Evolutionary conservation across 2,113 vertebrate species (phyloP).

Genomic region (Cebidichthys violaceus): DNA sequence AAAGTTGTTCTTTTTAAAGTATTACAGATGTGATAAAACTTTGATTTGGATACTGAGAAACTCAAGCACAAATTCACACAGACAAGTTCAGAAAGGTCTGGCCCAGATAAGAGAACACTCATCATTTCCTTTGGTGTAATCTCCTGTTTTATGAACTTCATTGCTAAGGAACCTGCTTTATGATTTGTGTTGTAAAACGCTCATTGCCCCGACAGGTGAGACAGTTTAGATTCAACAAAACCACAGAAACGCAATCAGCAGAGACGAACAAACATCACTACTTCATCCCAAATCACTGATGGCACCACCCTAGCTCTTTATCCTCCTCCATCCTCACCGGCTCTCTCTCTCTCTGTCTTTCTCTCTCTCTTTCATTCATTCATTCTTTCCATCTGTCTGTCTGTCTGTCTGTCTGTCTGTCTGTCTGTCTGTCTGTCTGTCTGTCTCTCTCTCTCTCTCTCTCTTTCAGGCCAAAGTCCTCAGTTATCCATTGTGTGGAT

Average conservation of each 20-base stretch:
- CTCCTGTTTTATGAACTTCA: slow-evolving; percentile 26
- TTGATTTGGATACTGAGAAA: no score
- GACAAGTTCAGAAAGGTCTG: not conserved
- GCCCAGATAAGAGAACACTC: not conserved
- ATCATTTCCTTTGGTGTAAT: not conserved
- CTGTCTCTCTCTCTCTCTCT: not conserved
- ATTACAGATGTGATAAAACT: not conserved
- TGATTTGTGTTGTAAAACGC: slow-evolving; percentile 50
- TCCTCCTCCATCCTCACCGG: not conserved
- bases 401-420: not conserved
- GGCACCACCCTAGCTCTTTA: not conserved
- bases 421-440: not conserved
- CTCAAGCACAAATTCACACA: no score
- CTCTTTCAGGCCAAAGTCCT: slow-evolving; percentile 70
- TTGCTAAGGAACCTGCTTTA: slow-evolving; percentile 46
- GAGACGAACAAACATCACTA: not conserved
- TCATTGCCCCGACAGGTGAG: slow-evolving; percentile 4
- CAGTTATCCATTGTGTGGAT: slow-evolving; percentile 49
- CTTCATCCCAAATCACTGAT: not conserved
- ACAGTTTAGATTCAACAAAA: not conserved
- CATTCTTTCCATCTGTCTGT: not conserved
- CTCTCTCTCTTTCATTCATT: not conserved
- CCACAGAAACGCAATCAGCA: not conserved
- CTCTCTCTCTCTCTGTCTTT: not conserved
- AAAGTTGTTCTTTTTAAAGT: not conserved